These are phyloP conservation scores for Maniola jurtina DNA, from an alignment of 1,140 invertebrate species.

Conservation along the genomic window DNA sequence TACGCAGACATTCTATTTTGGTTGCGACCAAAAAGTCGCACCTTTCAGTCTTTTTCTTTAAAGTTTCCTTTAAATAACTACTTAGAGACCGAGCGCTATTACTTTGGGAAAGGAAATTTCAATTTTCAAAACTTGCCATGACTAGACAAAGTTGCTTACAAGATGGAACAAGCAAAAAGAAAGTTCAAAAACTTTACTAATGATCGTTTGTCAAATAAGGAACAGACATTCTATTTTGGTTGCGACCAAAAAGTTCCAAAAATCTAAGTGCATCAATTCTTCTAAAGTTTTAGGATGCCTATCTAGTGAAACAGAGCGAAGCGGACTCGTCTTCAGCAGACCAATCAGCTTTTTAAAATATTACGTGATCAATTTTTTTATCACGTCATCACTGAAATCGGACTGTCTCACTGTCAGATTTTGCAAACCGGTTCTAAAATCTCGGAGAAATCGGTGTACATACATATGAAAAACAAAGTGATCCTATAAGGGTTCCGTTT, in stretches of 20 bases:
- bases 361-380: no score
- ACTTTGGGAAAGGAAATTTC: not conserved
- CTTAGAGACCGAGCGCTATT: not conserved
- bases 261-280: not conserved
- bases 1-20: not conserved
- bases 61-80: no score
- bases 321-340: no score
- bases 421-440: no score
- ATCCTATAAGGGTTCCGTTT: no score
- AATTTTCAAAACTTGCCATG: not conserved
- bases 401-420: no score
- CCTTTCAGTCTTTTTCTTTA: no score
- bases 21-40: not conserved
- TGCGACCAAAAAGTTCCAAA: not conserved
- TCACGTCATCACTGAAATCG: no score
- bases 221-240: constrained; percentile 6
- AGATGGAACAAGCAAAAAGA: not conserved
- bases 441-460: no score
- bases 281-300: not conserved
- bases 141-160: not conserved
- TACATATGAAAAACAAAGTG: no score
- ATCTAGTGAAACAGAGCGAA: not conserved
- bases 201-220: constrained; percentile 1
- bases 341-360: no score
- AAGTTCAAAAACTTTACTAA: constrained; percentile 6